Evolutionary conservation across 2,113 vertebrate genomes (phyloP).

Genomic region (Cyrtonyx montezumae): DNA sequence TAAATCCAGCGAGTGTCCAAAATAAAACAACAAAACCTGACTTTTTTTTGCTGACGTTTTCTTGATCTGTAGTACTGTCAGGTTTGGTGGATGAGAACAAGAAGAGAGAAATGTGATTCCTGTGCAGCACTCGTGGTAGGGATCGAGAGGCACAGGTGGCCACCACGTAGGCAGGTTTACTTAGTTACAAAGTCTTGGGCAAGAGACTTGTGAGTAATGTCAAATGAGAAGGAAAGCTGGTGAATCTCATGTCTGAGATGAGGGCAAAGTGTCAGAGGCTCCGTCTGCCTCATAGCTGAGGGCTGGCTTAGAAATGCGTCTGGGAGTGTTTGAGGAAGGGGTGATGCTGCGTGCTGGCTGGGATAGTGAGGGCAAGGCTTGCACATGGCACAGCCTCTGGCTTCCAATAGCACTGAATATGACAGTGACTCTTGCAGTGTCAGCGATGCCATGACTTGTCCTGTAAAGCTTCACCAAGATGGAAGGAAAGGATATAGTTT

Average conservation of each 20-base stretch:
- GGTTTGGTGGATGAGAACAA: neutral
- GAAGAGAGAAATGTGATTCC: neutral
- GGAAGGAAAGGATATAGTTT: neutral
- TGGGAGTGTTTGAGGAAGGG: neutral
- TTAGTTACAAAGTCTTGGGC: neutral
- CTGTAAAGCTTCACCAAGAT: neutral
- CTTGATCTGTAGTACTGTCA: neutral
- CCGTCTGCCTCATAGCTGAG: neutral
- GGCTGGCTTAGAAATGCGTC: neutral
- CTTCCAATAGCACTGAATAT: neutral
- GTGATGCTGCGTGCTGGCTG: neutral
- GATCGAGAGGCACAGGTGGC: neutral
- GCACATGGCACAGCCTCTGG: too few relatives aligned
- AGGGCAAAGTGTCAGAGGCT: neutral
- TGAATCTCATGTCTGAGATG: fast-evolving
- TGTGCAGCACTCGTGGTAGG: neutral
- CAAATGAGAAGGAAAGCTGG: neutral
- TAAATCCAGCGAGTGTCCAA: neutral
- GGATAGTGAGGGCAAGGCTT: neutral
- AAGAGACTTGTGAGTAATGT: neutral
- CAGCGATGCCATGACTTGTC: neutral
- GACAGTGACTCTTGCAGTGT: neutral
- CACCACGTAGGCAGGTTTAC: neutral
- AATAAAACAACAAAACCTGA: neutral
- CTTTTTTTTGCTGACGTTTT: neutral